Conservation (phyloP, 2,888 invertebrate species). For the Molanna angustata region DNA sequence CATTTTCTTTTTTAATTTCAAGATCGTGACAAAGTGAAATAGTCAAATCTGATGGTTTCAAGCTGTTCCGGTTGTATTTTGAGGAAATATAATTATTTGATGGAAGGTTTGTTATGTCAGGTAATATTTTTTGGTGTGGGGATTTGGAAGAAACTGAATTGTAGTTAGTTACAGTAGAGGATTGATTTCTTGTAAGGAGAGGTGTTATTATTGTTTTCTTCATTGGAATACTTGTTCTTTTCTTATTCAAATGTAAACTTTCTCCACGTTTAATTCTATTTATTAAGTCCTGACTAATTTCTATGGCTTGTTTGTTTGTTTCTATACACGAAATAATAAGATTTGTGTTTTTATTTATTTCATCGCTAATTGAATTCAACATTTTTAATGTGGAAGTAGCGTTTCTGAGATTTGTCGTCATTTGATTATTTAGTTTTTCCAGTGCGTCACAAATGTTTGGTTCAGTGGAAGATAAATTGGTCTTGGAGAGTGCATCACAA, state of each 20-base stretch:
- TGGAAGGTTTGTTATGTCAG: background rate
- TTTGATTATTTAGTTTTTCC: too few relatives aligned
- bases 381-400: too few relatives aligned
- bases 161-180: too few relatives aligned
- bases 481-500: constrained; percentile 13
- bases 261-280: background rate
- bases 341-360: constrained; percentile 13
- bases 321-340: constrained; percentile 2
- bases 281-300: constrained; percentile 10
- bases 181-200: too few relatives aligned
- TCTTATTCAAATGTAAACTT: background rate
- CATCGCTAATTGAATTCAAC: background rate
- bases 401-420: too few relatives aligned
- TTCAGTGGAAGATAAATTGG: constrained; percentile 5
- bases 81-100: too few relatives aligned
- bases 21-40: background rate
- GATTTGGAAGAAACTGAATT: too few relatives aligned
- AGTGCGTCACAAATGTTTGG: constrained; percentile 3
- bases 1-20: constrained; percentile 2
- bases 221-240: constrained; percentile 2
- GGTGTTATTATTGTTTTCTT: too few relatives aligned
- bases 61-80: too few relatives aligned
- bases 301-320: constrained; percentile 9
- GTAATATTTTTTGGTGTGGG: constrained; percentile 1
- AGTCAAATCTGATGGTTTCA: background rate